These are phyloP conservation scores for Dasysyrphus tricinctus DNA, from an alignment of 2,888 invertebrate genomes.

Conservation along the genomic window DNA sequence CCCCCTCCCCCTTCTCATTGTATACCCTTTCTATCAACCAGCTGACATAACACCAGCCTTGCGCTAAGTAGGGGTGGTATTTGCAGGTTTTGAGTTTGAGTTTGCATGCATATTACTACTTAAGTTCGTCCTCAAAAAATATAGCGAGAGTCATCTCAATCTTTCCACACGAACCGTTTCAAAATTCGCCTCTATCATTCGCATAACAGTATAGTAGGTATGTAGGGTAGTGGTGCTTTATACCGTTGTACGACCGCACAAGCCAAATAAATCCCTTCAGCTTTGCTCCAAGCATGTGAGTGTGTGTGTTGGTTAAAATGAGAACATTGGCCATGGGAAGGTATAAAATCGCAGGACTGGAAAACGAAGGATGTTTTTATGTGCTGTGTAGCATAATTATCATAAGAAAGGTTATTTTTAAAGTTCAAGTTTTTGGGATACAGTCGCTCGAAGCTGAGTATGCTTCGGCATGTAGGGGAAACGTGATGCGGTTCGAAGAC, in stretches of 20 bases:
- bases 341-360: slow-evolving; percentile 12
- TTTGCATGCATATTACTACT: slow-evolving; percentile 48
- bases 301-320: background rate
- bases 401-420: slow-evolving; percentile 72
- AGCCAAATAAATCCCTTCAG: slow-evolving; percentile 10
- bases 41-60: slow-evolving; percentile 33
- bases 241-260: slow-evolving; percentile 1
- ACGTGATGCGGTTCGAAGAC: slow-evolving; percentile 56
- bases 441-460: background rate
- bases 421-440: slow-evolving; percentile 69
- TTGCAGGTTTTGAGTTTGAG: slow-evolving; percentile 10
- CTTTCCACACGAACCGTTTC: slow-evolving; percentile 38
- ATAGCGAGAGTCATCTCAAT: slow-evolving; percentile 36
- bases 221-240: slow-evolving; percentile 13
- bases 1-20: background rate
- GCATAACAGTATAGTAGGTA: slow-evolving; percentile 4
- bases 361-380: slow-evolving; percentile 43
- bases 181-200: slow-evolving; percentile 25
- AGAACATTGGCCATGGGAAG: slow-evolving; percentile 57
- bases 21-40: slow-evolving; percentile 8
- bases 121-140: slow-evolving; percentile 31
- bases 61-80: slow-evolving; percentile 13
- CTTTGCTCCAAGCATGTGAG: background rate
- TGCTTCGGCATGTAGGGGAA: slow-evolving; percentile 45
- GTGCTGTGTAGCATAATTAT: slow-evolving; percentile 65